A percentile compares a stretch with the other conserved stretches of the same genome.
phyloP scores from a whole-genome alignment of 2,113 vertebrate species.

The Phalacrocorax brasilianus region DNA sequence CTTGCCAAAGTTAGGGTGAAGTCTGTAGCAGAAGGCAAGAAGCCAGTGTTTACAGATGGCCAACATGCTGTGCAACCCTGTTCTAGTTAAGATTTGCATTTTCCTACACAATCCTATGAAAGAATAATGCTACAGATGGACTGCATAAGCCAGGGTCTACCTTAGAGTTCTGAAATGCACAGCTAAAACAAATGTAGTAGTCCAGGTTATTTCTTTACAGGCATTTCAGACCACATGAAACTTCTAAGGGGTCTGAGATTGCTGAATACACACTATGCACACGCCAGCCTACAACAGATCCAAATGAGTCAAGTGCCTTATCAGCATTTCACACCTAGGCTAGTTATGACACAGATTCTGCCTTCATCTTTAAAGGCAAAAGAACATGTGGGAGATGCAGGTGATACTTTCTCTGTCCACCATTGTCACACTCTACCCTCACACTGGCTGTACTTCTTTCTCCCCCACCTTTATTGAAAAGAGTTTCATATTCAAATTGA shows the following conservation, averaged over 20 bases:
- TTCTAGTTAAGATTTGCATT: not conserved
- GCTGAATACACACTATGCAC: not conserved
- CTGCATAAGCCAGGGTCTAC: not conserved
- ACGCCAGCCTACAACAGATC: not conserved
- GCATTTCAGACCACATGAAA: not conserved
- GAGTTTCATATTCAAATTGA: not conserved
- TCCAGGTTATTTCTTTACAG: not conserved
- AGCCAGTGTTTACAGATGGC: slow-evolving; percentile 41
- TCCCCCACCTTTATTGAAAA: not conserved
- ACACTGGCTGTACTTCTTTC: not conserved
- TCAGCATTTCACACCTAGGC: not conserved
- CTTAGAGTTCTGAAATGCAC: not conserved
- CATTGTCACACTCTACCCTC: not conserved
- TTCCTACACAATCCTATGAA: not conserved
- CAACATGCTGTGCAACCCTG: not conserved
- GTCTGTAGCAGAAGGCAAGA: slow-evolving; percentile 23
- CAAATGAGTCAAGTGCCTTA: not conserved
- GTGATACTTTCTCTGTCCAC: not conserved
- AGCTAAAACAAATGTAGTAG: not conserved
- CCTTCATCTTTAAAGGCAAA: not conserved
- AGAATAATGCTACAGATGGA: not conserved
- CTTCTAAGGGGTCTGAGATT: not conserved
- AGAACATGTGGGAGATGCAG: not conserved
- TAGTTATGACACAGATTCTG: not conserved
- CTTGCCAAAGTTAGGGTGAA: slow-evolving; percentile 29